Evolutionary conservation across 1,140 invertebrate species (phyloP), one percentile per base, ranked within the genome.

Genomic region (Psilanteris sp.): DNA sequence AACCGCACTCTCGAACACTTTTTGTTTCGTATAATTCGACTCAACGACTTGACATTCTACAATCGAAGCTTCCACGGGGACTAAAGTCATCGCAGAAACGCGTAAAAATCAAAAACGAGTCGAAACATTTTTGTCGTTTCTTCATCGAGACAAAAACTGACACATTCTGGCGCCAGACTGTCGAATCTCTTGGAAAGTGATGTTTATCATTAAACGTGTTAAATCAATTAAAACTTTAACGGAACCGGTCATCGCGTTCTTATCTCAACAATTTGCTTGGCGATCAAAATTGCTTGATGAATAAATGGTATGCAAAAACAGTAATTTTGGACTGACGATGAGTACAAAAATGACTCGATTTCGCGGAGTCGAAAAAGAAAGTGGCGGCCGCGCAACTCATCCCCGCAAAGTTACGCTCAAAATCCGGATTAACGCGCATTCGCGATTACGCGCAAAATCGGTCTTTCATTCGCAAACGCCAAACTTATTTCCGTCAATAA

Each of bases 161-260:
- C 62, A 78, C 44, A 46, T 78, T 73, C 75, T 59, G 75, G 75
- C 75, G 75, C 75, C 75, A 73, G 75, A 73, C 61, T 71, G 68
- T 78, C 68, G 75, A 78, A 78, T 78, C 75, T 73, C 50, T 70
- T 54, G 62, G 48, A 77, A 62, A 62, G 62, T 67, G 75, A 77
- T 77, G 64, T 61, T 71, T 78, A 78, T 67, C 64, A 66, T 62
- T 71, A 70, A 70, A 79, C 74, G 77, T 76, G 74, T 79, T 81
- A 77, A 79, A 79, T 81, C 73, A 79, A 81, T 81, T 81, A 81
- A 81, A 77, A 81, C 62, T 70, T 79, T 75, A 81, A 79, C 61
- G 29, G 68, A 74, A 67, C 61, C 66, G 59, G 54, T 77, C 77
- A 57, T 64, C 55, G 43, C 61, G 34, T 68, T 37, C 52, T 79